Evolutionary conservation across 2,113 vertebrate species (phyloP), one percentile per base, ranked within the genome.

Genomic region (Pomatostomus ruficeps): DNA sequence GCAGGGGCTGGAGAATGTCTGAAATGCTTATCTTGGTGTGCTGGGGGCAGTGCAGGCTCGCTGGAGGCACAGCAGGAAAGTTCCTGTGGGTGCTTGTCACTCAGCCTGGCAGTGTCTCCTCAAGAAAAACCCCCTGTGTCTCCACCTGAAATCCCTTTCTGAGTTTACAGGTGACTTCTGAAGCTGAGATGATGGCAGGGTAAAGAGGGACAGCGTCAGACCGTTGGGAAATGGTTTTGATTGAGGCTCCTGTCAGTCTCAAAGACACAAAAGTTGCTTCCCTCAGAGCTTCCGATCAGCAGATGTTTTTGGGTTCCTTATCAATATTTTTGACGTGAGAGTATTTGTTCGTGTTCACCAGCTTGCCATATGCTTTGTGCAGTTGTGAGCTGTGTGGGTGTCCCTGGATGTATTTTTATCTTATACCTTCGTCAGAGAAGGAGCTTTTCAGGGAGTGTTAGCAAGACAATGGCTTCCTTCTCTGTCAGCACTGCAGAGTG

Each of bases 311-410:
- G 52, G 62, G 23, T 79, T 71, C 61, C 43, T 17, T 77, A 63
- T 84, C 3, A 0, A 6, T 90, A 46, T 51, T 73, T 95, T 89
- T 88, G 74, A 82, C 43, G 22, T 52, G 36, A 45, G n/a, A 54
- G 49, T 89, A 35, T 83, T 88, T 94, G 72, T 71, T 91, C 66
- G 4, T 36, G 29, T 49, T 93, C 82, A 70, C 67, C 74, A 48
- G 65, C 57, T 58, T 65, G 19, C 77, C 66, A n/a, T 85, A 29
- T 79, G 87, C 77, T 91, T 82, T 89, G 66, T 89, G 71, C 94
- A 90, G 95, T 85, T 91, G 93, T 91, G 90, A 85, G 88, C 45
- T 75, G 62, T 72, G 92, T 85, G 79, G 94, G 91, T 46, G 88
- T 85, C 74, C 46, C 23, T 23, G 19, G 14, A 11, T 48, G 59